phyloP scores from a whole-genome alignment of 2,888 invertebrate species.

The Limenitis camilla region DNA sequence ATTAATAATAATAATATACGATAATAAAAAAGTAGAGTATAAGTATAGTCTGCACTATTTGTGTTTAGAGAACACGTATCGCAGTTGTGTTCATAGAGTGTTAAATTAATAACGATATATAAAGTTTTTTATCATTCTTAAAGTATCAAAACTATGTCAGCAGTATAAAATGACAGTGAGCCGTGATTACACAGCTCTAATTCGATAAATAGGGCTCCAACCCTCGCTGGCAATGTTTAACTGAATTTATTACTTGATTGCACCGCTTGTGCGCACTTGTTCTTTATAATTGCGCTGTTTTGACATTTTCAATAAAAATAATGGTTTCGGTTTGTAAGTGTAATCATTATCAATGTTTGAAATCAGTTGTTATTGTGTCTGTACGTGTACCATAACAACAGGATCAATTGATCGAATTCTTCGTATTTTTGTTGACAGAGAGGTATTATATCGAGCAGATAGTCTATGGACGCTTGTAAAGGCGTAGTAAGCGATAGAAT shows the following conservation, averaged over 20 bases:
- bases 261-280: slow-evolving; percentile 43
- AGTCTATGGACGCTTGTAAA: too few relatives aligned
- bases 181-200: slow-evolving; percentile 64
- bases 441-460: too few relatives aligned
- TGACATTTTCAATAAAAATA: slow-evolving; percentile 19
- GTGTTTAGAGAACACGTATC: not conserved
- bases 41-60: not conserved
- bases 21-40: not conserved
- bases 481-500: too few relatives aligned
- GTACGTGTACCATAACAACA: too few relatives aligned
- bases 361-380: too few relatives aligned
- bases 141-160: slow-evolving; percentile 33
- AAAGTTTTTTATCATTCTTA: not conserved
- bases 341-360: not conserved
- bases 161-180: slow-evolving; percentile 41
- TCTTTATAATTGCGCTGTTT: slow-evolving; percentile 20
- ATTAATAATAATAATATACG: not conserved
- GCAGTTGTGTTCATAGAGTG: too few relatives aligned
- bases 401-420: too few relatives aligned
- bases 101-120: too few relatives aligned
- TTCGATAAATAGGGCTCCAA: slow-evolving; percentile 56
- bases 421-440: too few relatives aligned
- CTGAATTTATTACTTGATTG: slow-evolving; percentile 60
- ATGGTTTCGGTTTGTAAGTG: slow-evolving; percentile 4
- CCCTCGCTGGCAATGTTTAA: slow-evolving; percentile 36